phyloP scores from a whole-genome alignment of 2,797 vertebrate species.

The Halcyon smyrnensis region DNA sequence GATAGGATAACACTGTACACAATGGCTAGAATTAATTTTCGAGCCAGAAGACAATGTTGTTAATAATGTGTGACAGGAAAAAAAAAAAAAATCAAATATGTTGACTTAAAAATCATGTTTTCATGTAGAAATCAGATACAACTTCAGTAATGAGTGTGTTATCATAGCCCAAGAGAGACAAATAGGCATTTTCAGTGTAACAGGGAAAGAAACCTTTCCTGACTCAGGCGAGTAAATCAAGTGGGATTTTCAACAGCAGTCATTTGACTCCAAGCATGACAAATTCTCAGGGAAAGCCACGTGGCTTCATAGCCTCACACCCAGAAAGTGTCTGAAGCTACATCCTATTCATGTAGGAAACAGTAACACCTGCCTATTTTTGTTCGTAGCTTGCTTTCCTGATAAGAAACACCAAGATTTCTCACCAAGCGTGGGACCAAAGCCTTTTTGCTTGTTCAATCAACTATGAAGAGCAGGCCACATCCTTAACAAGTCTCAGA shows the following conservation, averaged over 20 bases:
- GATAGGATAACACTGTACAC: not conserved
- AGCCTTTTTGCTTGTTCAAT: not conserved
- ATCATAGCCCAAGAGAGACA: not conserved
- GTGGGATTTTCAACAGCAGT: not conserved
- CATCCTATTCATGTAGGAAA: not conserved
- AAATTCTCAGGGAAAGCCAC: not conserved
- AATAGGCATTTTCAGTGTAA: not conserved
- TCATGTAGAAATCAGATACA: slow-evolving; percentile 9
- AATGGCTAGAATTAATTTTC: slow-evolving; percentile 26
- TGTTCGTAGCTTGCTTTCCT: not conserved
- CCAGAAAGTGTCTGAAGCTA: not conserved
- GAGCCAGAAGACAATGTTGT: not conserved
- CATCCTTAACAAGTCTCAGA: not conserved
- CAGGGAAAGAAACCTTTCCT: not conserved
- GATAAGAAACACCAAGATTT: not conserved
- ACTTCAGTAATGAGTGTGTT: not conserved
- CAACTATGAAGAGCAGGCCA: not conserved
- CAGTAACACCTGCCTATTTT: not conserved
- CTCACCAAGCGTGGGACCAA: not conserved
- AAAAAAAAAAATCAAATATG: not conserved
- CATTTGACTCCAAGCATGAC: not conserved
- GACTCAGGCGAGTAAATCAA: not conserved
- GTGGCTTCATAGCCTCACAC: not conserved
- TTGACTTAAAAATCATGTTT: slow-evolving; percentile 48
- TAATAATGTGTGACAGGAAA: not conserved